phyloP scores from a whole-genome alignment of 2,113 vertebrate species.

The Lepus timidus region DNA sequence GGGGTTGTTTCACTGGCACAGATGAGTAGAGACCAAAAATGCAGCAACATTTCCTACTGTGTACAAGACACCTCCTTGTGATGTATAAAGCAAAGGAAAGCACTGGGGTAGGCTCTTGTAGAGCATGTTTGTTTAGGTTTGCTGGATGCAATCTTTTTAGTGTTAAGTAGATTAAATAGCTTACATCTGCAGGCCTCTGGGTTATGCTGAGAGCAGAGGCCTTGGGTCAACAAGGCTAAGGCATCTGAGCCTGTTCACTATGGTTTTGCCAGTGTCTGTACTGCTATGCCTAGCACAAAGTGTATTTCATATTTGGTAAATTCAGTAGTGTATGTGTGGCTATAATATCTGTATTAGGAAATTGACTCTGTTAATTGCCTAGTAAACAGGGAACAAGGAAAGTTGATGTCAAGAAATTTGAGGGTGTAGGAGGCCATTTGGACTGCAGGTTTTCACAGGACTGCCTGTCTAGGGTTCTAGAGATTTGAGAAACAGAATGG shows the following conservation, averaged over 20 bases:
- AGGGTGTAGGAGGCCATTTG: not conserved
- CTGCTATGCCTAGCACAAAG: not conserved
- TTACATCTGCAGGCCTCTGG: not conserved
- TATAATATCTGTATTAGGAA: not conserved
- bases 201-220: not conserved
- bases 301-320: constrained; percentile 14
- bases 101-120: not conserved
- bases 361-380: not conserved
- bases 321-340: not conserved
- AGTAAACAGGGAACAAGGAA: not conserved
- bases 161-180: not conserved
- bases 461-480: not conserved
- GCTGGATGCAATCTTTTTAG: not conserved
- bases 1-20: not conserved
- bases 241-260: not conserved
- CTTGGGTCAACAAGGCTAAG: not conserved
- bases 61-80: not conserved
- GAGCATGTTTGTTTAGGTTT: not conserved
- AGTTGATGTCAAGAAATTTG: not conserved
- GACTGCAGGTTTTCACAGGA: not conserved
- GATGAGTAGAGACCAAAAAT: constrained; percentile 4
- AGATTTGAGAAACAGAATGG: not conserved
- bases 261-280: not conserved
- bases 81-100: not conserved
- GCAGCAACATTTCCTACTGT: not conserved